phyloP scores from a whole-genome alignment of 53 echinoderm and acorn worm species.

The Pentamera pediparva region DNA sequence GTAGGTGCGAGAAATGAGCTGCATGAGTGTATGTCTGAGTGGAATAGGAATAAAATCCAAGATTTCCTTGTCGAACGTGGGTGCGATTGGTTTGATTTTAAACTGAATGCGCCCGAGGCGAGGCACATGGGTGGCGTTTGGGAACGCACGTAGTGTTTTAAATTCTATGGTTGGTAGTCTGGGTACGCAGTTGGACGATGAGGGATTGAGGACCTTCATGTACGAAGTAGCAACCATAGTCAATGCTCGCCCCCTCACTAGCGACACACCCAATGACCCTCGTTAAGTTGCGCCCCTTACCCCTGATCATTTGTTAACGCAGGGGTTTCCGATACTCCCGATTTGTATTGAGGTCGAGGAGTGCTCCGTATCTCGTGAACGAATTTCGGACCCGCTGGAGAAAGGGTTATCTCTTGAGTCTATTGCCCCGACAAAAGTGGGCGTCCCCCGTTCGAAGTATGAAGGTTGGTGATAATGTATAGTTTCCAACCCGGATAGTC shows the following conservation, averaged over 20 bases:
- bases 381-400: conserved; percentile 63
- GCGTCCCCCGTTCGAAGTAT: conserved; percentile 14
- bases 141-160: conserved; percentile 35
- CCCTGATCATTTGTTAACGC: conserved; percentile 44
- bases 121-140: conserved; percentile 54
- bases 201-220: conserved; percentile 30
- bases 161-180: conserved; percentile 12
- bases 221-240: conserved; percentile 36
- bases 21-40: conserved; percentile 25
- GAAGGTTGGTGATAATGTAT: conserved; percentile 46
- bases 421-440: conserved; percentile 53
- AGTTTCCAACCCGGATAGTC: conserved; percentile 30
- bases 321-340: too few relatives aligned
- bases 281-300: conserved; percentile 37
- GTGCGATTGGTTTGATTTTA: conserved; percentile 48
- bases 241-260: conserved; percentile 31
- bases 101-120: conserved; percentile 40
- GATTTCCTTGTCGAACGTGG: conserved; percentile 16
- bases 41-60: conserved; percentile 27
- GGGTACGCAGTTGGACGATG: conserved; percentile 40
- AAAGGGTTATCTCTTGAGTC: conserved; percentile 46
- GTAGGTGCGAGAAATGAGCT: conserved; percentile 52
- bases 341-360: too few relatives aligned
- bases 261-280: conserved; percentile 11
- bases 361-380: conserved; percentile 42